Conservation (phyloP, 1,140 invertebrate species). For the Littorina saxatilis region DNA sequence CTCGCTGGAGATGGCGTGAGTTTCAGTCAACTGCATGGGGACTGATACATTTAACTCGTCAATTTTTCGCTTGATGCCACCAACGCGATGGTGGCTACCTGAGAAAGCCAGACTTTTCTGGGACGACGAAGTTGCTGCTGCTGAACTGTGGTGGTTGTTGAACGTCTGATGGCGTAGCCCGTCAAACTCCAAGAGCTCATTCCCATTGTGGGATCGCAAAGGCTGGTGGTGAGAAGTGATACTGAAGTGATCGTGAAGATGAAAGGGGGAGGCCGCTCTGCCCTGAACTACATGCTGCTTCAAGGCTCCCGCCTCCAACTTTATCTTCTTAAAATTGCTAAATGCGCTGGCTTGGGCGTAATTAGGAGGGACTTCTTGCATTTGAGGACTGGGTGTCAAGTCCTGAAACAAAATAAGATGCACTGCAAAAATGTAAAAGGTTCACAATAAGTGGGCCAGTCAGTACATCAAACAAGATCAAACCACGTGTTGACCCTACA, state of each 20-base stretch:
- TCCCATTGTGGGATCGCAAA: constrained; percentile 62
- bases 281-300: constrained; percentile 68
- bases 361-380: constrained; percentile 70
- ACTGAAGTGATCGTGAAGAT: constrained; percentile 30
- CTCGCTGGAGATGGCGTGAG: constrained; percentile 71
- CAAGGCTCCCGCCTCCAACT: constrained; percentile 62
- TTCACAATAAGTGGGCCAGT: too few relatives aligned
- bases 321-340: constrained; percentile 70
- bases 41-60: constrained; percentile 61
- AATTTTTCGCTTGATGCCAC: constrained; percentile 71
- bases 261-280: constrained; percentile 41
- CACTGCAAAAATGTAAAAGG: too few relatives aligned
- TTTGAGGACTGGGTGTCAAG: constrained; percentile 47
- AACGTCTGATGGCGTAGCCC: constrained; percentile 35
- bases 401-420: constrained; percentile 4
- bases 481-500: too few relatives aligned
- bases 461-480: too few relatives aligned
- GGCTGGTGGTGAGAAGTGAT: constrained; percentile 47
- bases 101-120: constrained; percentile 79
- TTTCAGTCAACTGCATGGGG: constrained; percentile 70
- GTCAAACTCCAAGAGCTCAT: constrained; percentile 56
- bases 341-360: constrained; percentile 69
- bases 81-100: constrained; percentile 56
- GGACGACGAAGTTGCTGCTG: constrained; percentile 10
- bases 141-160: constrained; percentile 31